Evolutionary conservation across 37 sponge, comb jelly and placozoan genomes (phyloP), one percentile per base, ranked within the genome.

Genomic region (Mnemiopsis leidyi): DNA sequence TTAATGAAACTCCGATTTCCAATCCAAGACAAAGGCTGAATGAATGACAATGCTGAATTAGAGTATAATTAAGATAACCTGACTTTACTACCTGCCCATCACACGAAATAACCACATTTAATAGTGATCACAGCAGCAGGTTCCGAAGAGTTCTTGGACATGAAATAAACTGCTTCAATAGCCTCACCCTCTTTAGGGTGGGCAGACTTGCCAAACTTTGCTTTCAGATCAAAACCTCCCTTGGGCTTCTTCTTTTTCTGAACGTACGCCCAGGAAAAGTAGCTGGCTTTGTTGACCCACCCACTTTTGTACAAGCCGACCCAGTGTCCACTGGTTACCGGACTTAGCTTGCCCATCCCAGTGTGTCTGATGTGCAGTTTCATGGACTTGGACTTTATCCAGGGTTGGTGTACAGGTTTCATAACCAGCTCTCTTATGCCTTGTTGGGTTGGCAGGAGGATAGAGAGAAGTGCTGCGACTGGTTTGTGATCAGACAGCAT

Each of bases 401-500:
- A 21, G 1, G 29, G 9, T 1, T 5, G 23, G 73, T 28, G 73
- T 69, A n/a, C 2, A 5, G 73, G 73, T 28, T 21, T 3, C 61
- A 48, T 48, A 18, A 18, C 61, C 61, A 48, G 13, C 61, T 48
- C 9, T 48, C 61, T 5, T 16, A 69, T 69, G 2, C 28, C 28
- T 21, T 21, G 29, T 16, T 3, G 7, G 73, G 24, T 23, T 2
- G 73, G 73, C 28, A 69, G 2, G 29, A 25, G 2, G 73, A 69
- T 25, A 20, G 7, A n/a, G 23, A 69, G 73, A 3, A 25, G 24
- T 16, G 73, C 73, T 28, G 73, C 73, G 1, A 69, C 73, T 3
- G 73, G 73, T 25, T 69, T 69, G 73, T 69, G 73, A 25, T 69
- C 73, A 23, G 73, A 69, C n/a, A 69, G 7, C 73, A 5, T 69